Conservation (phyloP, 2,888 invertebrate genomes). For the Chirona hameri region DNA sequence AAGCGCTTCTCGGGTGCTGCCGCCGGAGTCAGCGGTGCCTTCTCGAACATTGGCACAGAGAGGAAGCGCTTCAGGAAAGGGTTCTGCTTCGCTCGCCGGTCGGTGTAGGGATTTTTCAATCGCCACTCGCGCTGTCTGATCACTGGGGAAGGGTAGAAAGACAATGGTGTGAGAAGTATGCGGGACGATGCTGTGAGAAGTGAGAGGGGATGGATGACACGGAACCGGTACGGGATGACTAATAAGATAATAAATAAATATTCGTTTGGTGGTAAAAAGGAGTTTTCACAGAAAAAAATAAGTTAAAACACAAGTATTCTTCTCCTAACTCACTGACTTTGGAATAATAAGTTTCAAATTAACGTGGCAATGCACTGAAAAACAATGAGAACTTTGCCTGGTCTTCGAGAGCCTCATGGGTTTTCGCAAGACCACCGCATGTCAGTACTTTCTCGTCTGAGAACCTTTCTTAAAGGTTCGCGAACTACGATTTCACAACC, state of each 20-base stretch:
- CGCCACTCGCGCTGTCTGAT: not conserved
- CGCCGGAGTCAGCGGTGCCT: not conserved
- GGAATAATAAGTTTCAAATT: no score
- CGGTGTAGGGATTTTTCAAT: not conserved
- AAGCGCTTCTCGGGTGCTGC: not conserved
- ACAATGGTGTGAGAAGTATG: not conserved
- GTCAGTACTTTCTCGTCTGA: no score
- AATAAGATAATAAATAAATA: not conserved
- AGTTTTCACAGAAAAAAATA: not conserved
- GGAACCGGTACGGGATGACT: not conserved
- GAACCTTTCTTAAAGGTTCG: no score
- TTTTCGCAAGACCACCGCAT: no score
- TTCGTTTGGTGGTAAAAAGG: not conserved
- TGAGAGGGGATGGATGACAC: no score
- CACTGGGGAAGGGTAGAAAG: not conserved
- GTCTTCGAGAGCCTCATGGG: no score
- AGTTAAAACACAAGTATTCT: not conserved
- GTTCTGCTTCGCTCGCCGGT: not conserved
- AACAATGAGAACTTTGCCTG: no score
- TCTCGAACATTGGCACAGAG: not conserved
- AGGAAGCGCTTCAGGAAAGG: not conserved
- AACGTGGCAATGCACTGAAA: no score
- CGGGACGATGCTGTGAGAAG: not conserved
- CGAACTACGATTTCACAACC: no score
- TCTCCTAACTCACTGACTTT: no score